phyloP scores from a whole-genome alignment of 2,113 vertebrate genomes.

The Eidolon helvum region DNA sequence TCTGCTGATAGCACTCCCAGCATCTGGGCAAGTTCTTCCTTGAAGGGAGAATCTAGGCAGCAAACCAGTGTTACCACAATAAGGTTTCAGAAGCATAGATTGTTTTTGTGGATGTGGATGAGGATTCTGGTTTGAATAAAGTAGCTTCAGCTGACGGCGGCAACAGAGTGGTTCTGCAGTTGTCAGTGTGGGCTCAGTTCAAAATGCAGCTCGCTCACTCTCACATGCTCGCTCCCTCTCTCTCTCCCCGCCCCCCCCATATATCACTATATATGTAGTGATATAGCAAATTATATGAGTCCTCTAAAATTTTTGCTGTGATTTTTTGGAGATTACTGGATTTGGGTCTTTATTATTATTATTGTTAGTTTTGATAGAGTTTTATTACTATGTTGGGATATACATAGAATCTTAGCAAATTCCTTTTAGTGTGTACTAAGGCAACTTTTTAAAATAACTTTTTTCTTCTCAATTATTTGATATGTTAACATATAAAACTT shows the following conservation, averaged over 20 bases:
- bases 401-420: not conserved
- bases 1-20: not conserved
- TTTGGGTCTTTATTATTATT: not conserved
- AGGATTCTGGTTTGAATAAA: not conserved
- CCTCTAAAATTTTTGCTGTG: not conserved
- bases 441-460: not conserved
- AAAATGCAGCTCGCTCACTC: not conserved
- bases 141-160: not conserved
- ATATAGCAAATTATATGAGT: not conserved
- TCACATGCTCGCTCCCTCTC: too few species aligned
- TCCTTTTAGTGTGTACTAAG: not conserved
- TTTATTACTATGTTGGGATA: not conserved
- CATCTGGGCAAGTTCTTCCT: not conserved
- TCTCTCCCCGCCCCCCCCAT: too few species aligned
- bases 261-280: not conserved
- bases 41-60: not conserved
- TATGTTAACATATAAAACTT: not conserved
- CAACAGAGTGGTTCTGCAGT: not conserved
- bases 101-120: not conserved
- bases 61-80: not conserved
- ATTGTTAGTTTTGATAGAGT: not conserved
- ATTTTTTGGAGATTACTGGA: not conserved
- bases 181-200: not conserved
- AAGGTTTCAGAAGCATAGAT: not conserved
- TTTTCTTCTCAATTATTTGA: conserved; percentile 2